Evolutionary conservation across 2,113 vertebrate species (phyloP), one percentile per base, ranked within the genome.

Genomic region (Alethe diademata): DNA sequence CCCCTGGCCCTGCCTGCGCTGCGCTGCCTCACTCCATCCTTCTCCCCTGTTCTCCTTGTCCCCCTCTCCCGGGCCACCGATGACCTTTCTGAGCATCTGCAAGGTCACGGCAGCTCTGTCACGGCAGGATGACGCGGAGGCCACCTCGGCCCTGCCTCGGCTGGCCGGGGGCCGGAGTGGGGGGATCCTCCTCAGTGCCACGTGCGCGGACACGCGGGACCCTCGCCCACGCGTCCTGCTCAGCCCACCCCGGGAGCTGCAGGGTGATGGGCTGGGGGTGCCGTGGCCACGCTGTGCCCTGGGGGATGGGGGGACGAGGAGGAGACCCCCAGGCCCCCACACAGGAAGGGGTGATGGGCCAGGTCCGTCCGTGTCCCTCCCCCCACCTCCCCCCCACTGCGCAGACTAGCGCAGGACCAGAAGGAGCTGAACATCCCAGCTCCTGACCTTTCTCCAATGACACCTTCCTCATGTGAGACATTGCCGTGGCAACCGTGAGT

Each of bases 391-490:
- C 15, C 8, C 6, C 1, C 25, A 13, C 18, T 13, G 1, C 2
- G n/a, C 76, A 38, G 38, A 74, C 26, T 45, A 48, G 85, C 50
- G 10, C 73, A 88, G 69, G 73, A 48, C 65, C 69, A 84, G 79
- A 9, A 89, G 79, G 78, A 89, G 76, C 58, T 0, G 67, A 88
- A 65, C 92, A 92, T 91, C 93, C 88, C 80, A 17, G 89, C 94
- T 81, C 88, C 91, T 92, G 95, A 95, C 94, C 91, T 96, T 91
- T 79, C 87, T 94, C 91, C 93, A 95, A 84, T 92, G 92, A 95
- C 88, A 90, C 90, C 82, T 90, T 82, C 70, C 31, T 73, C 83
- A 71, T 82, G 60, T 78, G 88, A 90, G 86, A 2, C 28, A 40
- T 96, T 86, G 62, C 91, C 38, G 11, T 69, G 93, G 88, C 72